Conservation (phyloP, 2,113 vertebrate genomes). For the Okapia johnstoni region DNA sequence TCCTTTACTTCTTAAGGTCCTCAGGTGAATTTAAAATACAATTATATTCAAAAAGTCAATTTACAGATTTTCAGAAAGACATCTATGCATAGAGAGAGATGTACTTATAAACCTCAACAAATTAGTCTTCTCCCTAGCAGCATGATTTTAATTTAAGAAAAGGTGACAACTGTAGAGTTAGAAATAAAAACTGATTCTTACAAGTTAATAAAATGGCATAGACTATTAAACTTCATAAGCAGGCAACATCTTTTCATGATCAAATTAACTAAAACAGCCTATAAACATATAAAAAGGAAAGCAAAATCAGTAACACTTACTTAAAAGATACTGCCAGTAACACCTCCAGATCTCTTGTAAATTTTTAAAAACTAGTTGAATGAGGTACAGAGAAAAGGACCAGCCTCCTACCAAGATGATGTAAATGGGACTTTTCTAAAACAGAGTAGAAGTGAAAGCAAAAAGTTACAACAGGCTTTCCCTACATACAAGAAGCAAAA, state of each 20-base stretch:
- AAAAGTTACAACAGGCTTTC: conserved; percentile 53
- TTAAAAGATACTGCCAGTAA: conserved; percentile 92
- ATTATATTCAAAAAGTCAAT: conserved; percentile 19
- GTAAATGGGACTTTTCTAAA: conserved; percentile 93
- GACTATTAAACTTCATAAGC: background rate
- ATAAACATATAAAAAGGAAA: conserved; percentile 19
- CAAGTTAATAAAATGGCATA: conserved; percentile 25
- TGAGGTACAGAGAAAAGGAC: conserved; percentile 97
- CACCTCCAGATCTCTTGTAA: conserved; percentile 87
- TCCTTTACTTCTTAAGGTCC: background rate
- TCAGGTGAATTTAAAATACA: conserved; percentile 21
- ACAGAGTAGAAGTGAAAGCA: conserved; percentile 49
- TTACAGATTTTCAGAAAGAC: conserved; percentile 25
- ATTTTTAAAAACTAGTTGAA: conserved; percentile 94
- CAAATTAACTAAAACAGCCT: conserved; percentile 28
- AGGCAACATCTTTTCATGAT: conserved; percentile 6
- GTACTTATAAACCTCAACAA: conserved; percentile 14
- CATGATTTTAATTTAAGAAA: conserved; percentile 8
- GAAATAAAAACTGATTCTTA: conserved; percentile 28
- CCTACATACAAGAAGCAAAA: conserved; percentile 44
- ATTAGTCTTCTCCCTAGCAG: background rate
- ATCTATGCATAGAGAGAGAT: background rate
- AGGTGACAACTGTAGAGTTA: background rate
- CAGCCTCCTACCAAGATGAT: conserved; percentile 91
- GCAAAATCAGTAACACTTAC: conserved; percentile 75